These are phyloP conservation scores for Anneissia japonica DNA, from an alignment of 35 echinoderm and acorn worm genomes.

Conservation along the genomic window DNA sequence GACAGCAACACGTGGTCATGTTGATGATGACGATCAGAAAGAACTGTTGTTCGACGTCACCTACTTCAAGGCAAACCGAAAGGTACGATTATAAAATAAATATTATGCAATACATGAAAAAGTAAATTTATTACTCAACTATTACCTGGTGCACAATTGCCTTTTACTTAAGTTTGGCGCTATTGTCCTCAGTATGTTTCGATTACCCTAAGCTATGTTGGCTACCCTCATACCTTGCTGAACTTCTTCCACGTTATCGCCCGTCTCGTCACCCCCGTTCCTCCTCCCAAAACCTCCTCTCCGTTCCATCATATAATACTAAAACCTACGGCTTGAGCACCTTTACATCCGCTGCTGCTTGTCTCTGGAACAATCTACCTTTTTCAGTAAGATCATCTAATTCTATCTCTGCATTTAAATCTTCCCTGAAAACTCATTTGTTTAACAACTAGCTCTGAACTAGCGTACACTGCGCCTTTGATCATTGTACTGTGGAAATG, in stretches of 20 bases:
- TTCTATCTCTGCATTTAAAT: no score
- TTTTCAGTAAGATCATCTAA: no score
- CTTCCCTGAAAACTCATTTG: no score
- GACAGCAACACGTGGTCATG: slow-evolving; percentile 11
- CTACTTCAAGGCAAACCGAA: slow-evolving; percentile 65
- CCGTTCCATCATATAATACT: no score
- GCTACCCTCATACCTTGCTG: background rate
- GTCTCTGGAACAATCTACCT: no score
- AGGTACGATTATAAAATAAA: no score
- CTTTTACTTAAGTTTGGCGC: background rate
- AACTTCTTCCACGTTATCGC: background rate
- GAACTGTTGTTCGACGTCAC: slow-evolving; percentile 87
- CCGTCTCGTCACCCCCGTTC: background rate
- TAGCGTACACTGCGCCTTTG: no score
- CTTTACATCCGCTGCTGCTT: no score
- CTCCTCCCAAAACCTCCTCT: no score
- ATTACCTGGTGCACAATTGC: background rate
- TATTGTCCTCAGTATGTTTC: background rate
- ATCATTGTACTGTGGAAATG: no score
- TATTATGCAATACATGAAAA: background rate
- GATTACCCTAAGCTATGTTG: background rate
- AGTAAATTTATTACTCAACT: background rate
- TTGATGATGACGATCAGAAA: slow-evolving; percentile 56
- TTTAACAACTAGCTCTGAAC: no score
- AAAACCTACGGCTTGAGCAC: no score